Evolutionary conservation across 2,797 vertebrate species (phyloP), one percentile per base, ranked within the genome.

Genomic region (Trematomus bernacchii): DNA sequence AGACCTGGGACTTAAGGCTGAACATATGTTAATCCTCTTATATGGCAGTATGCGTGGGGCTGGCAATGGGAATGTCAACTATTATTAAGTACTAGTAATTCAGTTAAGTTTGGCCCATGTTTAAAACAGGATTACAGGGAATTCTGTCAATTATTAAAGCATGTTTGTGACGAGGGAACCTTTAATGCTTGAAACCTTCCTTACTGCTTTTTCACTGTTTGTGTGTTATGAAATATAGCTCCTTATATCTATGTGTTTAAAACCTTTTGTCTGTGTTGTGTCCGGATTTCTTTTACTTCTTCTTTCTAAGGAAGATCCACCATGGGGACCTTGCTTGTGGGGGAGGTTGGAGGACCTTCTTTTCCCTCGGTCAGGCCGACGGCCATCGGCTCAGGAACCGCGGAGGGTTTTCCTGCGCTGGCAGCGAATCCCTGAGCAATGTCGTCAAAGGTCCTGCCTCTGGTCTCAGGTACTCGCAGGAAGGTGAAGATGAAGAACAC

Each of bases 401-500:
- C 10, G 13, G 83, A 70, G 0, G 76, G 0, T 53, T 67, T 83
- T 2, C 42, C 14, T 11, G 66, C 57, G 2, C 48, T 67, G 37
- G 63, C 55, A 52, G 85, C 95, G 37, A 99, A 99, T 58, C 91
- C 93, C 66, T 94, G 93, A 10, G 97, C 87, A 42, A 99, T 99
- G 30, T 99, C 96, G 44, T 99, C 98, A 78, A 99, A 99, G 81
- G 98, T 99, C 86, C 97, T 94, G 21, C 97, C 97, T 82, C 90
- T 97, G 61, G 97, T 99, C 93, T 99, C 98, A 0, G 98, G 98
- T 57, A 99, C 97, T 85, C 96, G 96, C 89, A 99, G 96, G 95
- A 91, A 98, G 3, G 98, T 99, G 91, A 98, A 99, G 87, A 98
- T 37, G 84, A 98, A 96, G 94, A 99, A 99, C 40, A 93, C 0